phyloP scores from a whole-genome alignment of 2,888 invertebrate species.

The Caenorhabditis imperialis region DNA sequence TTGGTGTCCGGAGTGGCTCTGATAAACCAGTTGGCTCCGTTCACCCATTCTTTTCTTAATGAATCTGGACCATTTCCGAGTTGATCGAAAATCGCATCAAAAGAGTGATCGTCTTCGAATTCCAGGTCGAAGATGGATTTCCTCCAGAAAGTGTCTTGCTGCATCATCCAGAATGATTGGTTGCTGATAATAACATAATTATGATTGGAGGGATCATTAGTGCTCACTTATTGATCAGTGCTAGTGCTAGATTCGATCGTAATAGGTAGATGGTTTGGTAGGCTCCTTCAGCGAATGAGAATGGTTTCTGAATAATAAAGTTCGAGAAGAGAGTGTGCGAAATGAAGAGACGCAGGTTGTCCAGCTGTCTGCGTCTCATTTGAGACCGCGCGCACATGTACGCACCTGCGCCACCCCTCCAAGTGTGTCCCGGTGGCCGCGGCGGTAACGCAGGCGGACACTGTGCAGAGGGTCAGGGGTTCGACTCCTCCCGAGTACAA shows the following conservation, averaged over 20 bases:
- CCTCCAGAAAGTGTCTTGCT: constrained; percentile 71
- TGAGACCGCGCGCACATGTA: no score
- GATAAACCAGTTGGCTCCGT: constrained; percentile 77
- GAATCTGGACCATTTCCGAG: constrained; percentile 72
- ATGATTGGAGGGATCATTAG: not conserved
- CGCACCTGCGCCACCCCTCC: no score
- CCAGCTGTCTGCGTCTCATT: no score
- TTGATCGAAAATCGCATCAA: constrained; percentile 77
- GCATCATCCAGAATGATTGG: constrained; percentile 78
- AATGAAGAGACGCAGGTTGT: no score
- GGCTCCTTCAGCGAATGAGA: constrained; percentile 77
- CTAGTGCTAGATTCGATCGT: constrained; percentile 74
- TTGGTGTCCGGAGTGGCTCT: constrained; percentile 74
- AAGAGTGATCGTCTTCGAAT: constrained; percentile 70
- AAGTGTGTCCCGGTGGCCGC: no score
- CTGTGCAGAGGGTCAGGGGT: no score
- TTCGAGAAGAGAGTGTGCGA: no score
- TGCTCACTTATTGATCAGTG: constrained; percentile 65
- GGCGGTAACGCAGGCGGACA: no score
- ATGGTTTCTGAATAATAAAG: constrained; percentile 72
- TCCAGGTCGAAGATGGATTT: constrained; percentile 74
- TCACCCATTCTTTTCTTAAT: constrained; percentile 77
- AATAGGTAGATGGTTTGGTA: constrained; percentile 77
- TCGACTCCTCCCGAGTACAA: not conserved
- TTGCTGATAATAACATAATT: no score